Evolutionary conservation across 2,113 vertebrate species (phyloP).

Genomic region (Macrotus californicus): DNA sequence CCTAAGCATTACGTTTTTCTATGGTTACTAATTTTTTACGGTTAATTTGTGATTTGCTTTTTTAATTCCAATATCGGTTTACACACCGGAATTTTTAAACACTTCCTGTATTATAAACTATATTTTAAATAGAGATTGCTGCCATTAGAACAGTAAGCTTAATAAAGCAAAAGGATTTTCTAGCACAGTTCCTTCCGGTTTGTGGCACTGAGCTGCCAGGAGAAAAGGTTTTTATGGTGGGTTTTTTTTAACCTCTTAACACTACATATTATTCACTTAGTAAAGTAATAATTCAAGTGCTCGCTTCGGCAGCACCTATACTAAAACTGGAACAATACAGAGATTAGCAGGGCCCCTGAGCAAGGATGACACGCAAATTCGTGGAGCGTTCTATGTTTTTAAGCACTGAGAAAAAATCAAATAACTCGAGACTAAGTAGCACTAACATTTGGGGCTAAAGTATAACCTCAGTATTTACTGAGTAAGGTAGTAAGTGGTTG

Average conservation of each 20-base stretch:
- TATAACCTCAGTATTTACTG: background rate
- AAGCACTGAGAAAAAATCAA: too few species aligned
- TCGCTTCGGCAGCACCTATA: too few species aligned
- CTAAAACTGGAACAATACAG: too few species aligned
- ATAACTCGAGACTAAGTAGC: background rate
- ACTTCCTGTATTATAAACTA: background rate
- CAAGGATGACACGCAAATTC: too few species aligned
- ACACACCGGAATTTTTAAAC: background rate
- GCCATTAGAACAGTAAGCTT: background rate
- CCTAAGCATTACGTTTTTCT: background rate
- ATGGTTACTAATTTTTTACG: background rate
- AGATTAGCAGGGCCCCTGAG: too few species aligned
- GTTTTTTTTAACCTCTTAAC: background rate
- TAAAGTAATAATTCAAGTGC: background rate
- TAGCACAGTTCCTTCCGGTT: background rate
- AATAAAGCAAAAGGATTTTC: background rate
- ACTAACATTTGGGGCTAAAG: background rate
- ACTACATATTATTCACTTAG: background rate
- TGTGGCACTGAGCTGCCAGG: background rate
- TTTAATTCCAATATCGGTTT: background rate
- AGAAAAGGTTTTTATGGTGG: background rate
- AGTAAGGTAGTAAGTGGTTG: background rate
- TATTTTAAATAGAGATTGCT: background rate
- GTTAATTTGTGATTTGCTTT: conserved; percentile 11
- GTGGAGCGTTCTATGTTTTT: too few species aligned